Evolutionary conservation across 2,113 vertebrate genomes (phyloP).

Genomic region (Apteryx mantelli): DNA sequence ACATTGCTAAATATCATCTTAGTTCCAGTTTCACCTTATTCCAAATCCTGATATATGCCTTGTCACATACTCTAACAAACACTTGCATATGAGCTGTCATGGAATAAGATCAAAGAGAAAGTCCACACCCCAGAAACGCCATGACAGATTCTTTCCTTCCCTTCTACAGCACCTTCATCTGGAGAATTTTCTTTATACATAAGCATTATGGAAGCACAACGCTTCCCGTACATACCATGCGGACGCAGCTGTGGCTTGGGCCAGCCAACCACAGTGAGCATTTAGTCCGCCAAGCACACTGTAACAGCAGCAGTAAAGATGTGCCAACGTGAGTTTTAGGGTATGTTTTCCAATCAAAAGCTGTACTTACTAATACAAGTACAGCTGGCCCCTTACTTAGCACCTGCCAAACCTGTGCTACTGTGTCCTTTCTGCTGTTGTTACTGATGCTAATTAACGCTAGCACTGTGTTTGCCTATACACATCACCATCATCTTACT

Average conservation of each 20-base stretch:
- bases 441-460: not conserved
- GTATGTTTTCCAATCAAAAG: not conserved
- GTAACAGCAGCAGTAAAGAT: not conserved
- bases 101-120: slow-evolving; percentile 41
- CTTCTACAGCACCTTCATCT: not conserved
- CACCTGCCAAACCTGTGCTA: not conserved
- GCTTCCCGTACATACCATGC: not conserved
- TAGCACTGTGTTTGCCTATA: not conserved
- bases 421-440: not conserved
- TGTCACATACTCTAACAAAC: not conserved
- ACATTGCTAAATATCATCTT: not conserved
- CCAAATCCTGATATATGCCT: not conserved
- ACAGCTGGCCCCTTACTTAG: not conserved
- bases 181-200: not conserved
- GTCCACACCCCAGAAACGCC: slow-evolving; percentile 33
- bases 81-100: not conserved
- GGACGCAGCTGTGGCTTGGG: not conserved
- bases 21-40: not conserved
- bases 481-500: rapidly evolving
- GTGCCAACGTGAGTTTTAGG: rapidly evolving
- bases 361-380: rapidly evolving
- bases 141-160: not conserved
- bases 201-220: not conserved
- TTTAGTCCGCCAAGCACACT: rapidly evolving
- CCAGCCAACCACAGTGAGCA: not conserved